These are phyloP conservation scores for Acomys russatus DNA, from an alignment of 2,797 vertebrate species.

Conservation along the genomic window DNA sequence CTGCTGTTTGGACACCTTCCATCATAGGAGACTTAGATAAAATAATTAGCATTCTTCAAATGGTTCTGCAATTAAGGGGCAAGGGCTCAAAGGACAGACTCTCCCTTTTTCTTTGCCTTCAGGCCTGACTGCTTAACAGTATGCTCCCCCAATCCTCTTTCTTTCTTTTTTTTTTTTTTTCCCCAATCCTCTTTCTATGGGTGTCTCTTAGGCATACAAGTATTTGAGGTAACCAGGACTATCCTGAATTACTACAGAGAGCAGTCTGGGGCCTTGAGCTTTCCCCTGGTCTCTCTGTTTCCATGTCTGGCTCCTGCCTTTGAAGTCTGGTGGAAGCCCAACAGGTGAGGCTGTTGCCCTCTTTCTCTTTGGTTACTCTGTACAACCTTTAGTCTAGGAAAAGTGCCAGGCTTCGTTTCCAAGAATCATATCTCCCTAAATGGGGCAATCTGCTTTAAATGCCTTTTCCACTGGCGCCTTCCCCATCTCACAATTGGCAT, in stretches of 20 bases:
- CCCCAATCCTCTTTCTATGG: not conserved
- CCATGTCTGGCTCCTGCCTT: not conserved
- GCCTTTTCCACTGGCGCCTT: conserved; percentile 62
- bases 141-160: not conserved
- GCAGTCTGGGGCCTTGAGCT: not conserved
- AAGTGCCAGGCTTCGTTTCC: conserved; percentile 72
- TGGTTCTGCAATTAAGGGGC: not conserved
- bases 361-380: conserved; percentile 42
- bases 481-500: conserved; percentile 42
- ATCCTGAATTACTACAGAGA: not conserved
- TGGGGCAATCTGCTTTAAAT: conserved; percentile 77
- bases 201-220: not conserved
- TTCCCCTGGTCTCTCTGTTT: too few relatives aligned
- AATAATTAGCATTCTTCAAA: not conserved
- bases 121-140: not conserved
- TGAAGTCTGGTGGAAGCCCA: conserved; percentile 50
- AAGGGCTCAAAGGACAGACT: not conserved
- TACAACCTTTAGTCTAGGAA: conserved; percentile 74
- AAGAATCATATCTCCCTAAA: conserved; percentile 76
- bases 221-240: not conserved
- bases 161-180: too few relatives aligned
- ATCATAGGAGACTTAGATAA: not conserved
- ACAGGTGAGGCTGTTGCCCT: conserved; percentile 28
- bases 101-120: not conserved
- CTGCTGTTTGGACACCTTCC: not conserved